These are phyloP conservation scores for Neotoxoptera formosana DNA, from an alignment of 1,140 invertebrate genomes.

Conservation along the genomic window DNA sequence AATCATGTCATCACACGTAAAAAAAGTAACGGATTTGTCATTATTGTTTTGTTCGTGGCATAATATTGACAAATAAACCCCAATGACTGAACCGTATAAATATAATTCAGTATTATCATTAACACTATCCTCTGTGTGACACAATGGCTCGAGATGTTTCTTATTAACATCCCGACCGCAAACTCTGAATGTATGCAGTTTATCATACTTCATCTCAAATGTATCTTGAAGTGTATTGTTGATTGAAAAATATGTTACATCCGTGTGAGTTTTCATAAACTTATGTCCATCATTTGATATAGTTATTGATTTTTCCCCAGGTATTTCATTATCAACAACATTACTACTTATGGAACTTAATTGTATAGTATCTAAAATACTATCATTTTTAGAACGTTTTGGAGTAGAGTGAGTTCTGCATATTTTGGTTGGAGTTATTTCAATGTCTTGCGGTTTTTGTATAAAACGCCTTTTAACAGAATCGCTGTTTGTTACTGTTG, in stretches of 20 bases:
- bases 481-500: neutral
- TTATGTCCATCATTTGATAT: neutral
- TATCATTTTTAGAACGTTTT: neutral
- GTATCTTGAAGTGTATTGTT: neutral
- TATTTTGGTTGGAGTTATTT: conserved; percentile 1
- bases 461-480: neutral
- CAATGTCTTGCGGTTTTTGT: neutral
- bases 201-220: neutral
- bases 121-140: neutral
- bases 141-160: neutral
- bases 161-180: neutral
- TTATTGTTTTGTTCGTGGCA: neutral
- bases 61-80: neutral
- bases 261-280: neutral
- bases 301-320: neutral
- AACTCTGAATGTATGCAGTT: neutral
- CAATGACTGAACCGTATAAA: neutral
- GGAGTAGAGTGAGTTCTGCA: neutral
- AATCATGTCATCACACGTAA: neutral
- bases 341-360: neutral
- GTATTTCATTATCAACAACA: neutral
- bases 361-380: neutral
- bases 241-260: neutral
- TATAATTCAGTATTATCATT: neutral
- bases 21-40: neutral